Conservation (phyloP, 2,113 vertebrate species). For the Poecile atricapillus region DNA sequence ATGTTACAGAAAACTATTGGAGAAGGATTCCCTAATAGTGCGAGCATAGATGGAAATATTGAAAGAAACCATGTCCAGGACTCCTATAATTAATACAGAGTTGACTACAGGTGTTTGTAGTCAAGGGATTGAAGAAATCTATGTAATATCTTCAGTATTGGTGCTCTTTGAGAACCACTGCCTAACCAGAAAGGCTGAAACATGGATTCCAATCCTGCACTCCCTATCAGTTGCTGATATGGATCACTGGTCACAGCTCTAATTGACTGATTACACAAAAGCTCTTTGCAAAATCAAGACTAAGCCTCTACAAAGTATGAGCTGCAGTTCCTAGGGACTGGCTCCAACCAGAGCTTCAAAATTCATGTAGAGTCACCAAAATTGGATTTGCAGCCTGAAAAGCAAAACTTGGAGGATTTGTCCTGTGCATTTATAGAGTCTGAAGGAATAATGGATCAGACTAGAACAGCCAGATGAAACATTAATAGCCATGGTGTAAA, state of each 20-base stretch:
- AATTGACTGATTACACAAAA: slow-evolving; percentile 45
- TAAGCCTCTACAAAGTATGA: not conserved
- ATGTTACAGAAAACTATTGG: not conserved
- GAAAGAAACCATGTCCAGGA: not conserved
- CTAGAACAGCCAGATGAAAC: not conserved
- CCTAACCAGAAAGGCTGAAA: not conserved
- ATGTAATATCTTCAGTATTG: not conserved
- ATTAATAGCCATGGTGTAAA: not conserved
- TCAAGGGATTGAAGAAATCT: not conserved
- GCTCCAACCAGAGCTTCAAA: not conserved
- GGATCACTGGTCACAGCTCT: slow-evolving; percentile 38
- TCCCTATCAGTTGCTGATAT: not conserved
- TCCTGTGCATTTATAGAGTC: not conserved
- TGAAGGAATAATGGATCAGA: not conserved
- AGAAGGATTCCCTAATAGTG: not conserved
- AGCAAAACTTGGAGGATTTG: not conserved
- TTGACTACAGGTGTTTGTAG: not conserved
- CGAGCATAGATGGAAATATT: not conserved
- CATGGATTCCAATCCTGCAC: slow-evolving; percentile 3
- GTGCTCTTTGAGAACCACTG: not conserved
- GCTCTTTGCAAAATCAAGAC: slow-evolving; percentile 29
- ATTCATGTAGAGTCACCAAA: not conserved
- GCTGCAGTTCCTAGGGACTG: not conserved
- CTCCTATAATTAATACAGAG: not conserved
- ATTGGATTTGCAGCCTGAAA: slow-evolving; percentile 14